Percentiles rank a stretch among this genome's conserved stretches.
These are phyloP conservation scores for Colinus virginianus DNA, from an alignment of 2,113 vertebrate species.

Conservation along the genomic window DNA sequence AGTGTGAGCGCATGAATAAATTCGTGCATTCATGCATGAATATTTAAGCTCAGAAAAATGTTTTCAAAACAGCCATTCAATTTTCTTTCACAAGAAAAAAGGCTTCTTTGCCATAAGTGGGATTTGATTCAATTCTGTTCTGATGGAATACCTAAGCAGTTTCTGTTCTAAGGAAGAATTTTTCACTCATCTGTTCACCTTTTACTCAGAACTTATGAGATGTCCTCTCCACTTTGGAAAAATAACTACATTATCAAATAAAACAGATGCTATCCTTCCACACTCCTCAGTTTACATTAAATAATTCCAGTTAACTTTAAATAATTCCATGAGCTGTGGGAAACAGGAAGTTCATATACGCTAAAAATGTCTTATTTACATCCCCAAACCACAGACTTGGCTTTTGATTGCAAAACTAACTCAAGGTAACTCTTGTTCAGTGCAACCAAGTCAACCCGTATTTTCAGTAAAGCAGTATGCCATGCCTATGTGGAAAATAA, in stretches of 20 bases:
- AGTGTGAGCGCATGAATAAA: not conserved
- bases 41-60: not conserved
- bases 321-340: not conserved
- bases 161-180: not conserved
- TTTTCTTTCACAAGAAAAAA: not conserved
- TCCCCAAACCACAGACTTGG: accelerated
- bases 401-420: not conserved
- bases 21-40: not conserved
- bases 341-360: not conserved
- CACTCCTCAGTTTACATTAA: not conserved
- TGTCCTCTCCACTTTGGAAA: not conserved
- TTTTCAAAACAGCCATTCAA: not conserved
- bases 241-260: not conserved
- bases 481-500: not conserved
- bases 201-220: not conserved
- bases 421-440: not conserved
- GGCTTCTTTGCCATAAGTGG: not conserved
- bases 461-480: not conserved
- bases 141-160: not conserved
- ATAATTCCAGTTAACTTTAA: not conserved
- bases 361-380: not conserved
- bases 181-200: not conserved
- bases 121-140: not conserved
- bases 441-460: not conserved
- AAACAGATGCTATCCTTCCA: not conserved